A percentile compares a stretch with the other conserved stretches of the same genome.
These are phyloP conservation scores for Liasis olivaceus DNA, from an alignment of 2,797 vertebrate genomes.

Conservation along the genomic window DNA sequence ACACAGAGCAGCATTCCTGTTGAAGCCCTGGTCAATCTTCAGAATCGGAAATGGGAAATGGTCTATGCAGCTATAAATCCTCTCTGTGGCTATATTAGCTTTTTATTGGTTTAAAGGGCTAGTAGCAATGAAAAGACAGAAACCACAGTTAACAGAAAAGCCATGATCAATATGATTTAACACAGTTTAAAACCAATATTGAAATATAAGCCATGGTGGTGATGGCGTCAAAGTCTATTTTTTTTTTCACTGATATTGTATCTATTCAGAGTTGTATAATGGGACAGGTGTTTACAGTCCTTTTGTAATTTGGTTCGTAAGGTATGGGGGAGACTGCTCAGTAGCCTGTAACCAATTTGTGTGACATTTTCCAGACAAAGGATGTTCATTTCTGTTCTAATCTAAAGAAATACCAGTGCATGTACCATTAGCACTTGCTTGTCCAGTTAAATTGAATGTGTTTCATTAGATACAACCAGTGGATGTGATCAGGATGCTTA, in stretches of 20 bases:
- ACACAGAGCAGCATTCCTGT: background rate
- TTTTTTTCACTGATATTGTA: background rate
- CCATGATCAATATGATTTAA: background rate
- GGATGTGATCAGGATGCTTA: background rate
- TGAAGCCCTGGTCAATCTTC: background rate
- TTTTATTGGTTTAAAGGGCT: background rate
- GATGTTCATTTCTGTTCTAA: background rate
- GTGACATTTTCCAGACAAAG: background rate
- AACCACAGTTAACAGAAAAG: background rate
- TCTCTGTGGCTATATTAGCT: background rate
- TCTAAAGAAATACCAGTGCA: background rate
- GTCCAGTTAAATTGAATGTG: background rate
- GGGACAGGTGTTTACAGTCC: background rate
- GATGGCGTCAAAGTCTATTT: background rate
- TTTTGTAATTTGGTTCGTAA: background rate
- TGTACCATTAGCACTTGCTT: background rate
- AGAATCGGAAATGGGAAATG: conserved; percentile 23
- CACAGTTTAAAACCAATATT: background rate
- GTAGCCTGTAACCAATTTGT: background rate
- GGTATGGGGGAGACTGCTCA: background rate
- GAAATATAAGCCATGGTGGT: background rate
- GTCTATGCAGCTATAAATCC: background rate
- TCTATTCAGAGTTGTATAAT: background rate
- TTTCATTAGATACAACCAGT: background rate
- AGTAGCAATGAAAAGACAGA: background rate